Evolutionary conservation across 2,113 vertebrate species (phyloP).

Genomic region (Amphiprion ocellaris): DNA sequence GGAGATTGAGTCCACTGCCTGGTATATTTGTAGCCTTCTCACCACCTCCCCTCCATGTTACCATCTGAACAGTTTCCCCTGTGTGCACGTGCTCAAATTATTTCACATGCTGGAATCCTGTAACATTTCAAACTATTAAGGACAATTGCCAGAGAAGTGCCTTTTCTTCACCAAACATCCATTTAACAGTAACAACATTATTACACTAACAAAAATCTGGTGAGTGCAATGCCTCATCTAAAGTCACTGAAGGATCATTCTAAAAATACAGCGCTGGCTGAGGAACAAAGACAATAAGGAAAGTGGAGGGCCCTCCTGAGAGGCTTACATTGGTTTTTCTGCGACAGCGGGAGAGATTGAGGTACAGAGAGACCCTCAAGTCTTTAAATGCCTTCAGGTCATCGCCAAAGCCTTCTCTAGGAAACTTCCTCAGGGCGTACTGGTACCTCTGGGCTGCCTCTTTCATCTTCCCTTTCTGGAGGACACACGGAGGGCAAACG

Average conservation of each 20-base stretch:
- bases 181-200: not conserved
- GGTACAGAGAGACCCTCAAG: slow-evolving; percentile 94
- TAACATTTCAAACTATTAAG: slow-evolving; percentile 16
- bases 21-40: slow-evolving; percentile 6
- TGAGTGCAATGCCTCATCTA: not conserved
- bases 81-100: slow-evolving; percentile 42
- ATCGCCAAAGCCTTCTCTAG: slow-evolving; percentile 94
- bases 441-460: slow-evolving; percentile 98
- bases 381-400: slow-evolving; percentile 97
- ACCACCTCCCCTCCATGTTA: slow-evolving; percentile 9
- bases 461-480: slow-evolving; percentile 99
- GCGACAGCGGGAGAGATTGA: slow-evolving; percentile 96
- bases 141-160: not conserved
- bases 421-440: slow-evolving; percentile 97
- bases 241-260: not conserved
- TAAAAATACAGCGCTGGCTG: slow-evolving; percentile 2
- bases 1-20: slow-evolving; percentile 22
- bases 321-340: slow-evolving; percentile 97
- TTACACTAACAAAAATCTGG: too few relatives aligned
- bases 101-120: not conserved
- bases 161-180: not conserved
- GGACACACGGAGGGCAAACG: slow-evolving; percentile 54
- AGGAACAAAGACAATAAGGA: slow-evolving; percentile 4
- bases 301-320: not conserved
- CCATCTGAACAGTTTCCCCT: slow-evolving; percentile 44